Conservation (phyloP, 2,113 vertebrate species). For the Labeo catla region DNA sequence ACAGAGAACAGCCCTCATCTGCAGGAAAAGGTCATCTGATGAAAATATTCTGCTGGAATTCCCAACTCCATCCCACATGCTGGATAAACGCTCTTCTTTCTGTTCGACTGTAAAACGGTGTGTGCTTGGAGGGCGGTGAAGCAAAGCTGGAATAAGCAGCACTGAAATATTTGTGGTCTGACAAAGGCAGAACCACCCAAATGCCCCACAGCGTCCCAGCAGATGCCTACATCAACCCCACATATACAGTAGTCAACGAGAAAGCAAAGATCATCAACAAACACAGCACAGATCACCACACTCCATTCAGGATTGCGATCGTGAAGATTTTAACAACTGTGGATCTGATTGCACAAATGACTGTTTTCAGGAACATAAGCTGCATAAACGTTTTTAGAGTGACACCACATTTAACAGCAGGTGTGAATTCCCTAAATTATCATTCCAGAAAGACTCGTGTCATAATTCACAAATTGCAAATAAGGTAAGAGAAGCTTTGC, state of each 20-base stretch:
- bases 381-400: not conserved
- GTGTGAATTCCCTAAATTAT: not conserved
- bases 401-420: not conserved
- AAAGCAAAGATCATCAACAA: not conserved
- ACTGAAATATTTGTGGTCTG: conserved; percentile 44
- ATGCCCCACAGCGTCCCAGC: not conserved
- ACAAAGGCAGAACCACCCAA: conserved; percentile 34
- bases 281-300: not conserved
- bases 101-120: conserved; percentile 7
- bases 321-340: not conserved
- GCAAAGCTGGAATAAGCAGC: conserved; percentile 16
- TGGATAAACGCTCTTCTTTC: conserved; percentile 55
- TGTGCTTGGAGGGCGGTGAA: not conserved
- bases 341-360: not conserved
- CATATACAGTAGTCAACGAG: not conserved
- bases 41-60: conserved; percentile 71
- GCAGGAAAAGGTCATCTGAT: conserved; percentile 69
- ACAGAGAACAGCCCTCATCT: conserved; percentile 51
- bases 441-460: not conserved
- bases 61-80: conserved; percentile 57
- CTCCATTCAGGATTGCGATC: not conserved
- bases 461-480: not conserved
- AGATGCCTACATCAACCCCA: not conserved
- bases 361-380: not conserved
- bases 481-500: too few species aligned